phyloP scores from a whole-genome alignment of 1,140 invertebrate genomes.

The Diabrotica undecimpunctata region DNA sequence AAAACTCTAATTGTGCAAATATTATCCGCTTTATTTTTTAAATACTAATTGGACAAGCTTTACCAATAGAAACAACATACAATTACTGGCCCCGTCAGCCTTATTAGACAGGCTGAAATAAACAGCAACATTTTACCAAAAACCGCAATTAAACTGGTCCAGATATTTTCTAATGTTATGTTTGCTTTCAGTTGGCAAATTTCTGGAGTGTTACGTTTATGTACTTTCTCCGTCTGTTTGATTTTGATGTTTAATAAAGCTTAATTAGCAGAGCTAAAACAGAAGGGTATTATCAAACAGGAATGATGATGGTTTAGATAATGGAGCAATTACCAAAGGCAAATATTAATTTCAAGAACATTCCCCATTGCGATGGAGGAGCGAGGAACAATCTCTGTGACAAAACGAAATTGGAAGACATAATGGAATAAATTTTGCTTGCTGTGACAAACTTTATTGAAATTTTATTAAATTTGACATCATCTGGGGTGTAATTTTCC shows the following conservation, averaged over 20 bases:
- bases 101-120: not conserved
- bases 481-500: too few species aligned
- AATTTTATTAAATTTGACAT: not conserved
- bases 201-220: not conserved
- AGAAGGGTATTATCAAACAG: conserved; percentile 2
- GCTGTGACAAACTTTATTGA: not conserved
- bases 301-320: conserved; percentile 2
- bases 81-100: too few species aligned
- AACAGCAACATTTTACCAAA: not conserved
- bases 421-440: not conserved
- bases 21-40: too few species aligned
- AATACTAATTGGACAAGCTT: too few species aligned
- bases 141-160: not conserved
- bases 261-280: conserved; percentile 1
- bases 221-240: not conserved
- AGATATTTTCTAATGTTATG: conserved; percentile 1
- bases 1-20: too few species aligned
- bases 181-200: not conserved
- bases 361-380: not conserved
- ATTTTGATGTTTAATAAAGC: conserved; percentile 1
- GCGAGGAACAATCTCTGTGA: not conserved
- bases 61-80: too few species aligned
- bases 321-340: not conserved
- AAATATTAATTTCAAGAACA: conserved; percentile 3
- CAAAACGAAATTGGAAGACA: not conserved